Evolutionary conservation across 2,113 vertebrate species (phyloP).

Genomic region (Ursus arctos): DNA sequence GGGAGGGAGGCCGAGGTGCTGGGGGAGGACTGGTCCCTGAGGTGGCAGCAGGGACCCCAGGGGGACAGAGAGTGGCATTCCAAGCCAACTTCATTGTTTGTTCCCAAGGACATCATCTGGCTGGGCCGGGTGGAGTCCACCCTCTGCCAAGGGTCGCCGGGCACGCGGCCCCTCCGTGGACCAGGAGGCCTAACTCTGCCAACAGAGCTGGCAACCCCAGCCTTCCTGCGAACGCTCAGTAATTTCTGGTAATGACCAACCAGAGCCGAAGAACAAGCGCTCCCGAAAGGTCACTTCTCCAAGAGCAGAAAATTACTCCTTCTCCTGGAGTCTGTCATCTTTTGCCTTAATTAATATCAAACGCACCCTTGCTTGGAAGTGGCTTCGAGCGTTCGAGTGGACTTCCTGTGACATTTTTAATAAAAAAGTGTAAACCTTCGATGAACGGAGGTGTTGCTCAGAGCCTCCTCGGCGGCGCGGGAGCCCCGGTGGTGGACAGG

Average conservation of each 20-base stretch:
- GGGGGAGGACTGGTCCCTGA: background rate
- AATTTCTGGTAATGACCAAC: slow-evolving; percentile 87
- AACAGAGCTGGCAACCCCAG: slow-evolving; percentile 71
- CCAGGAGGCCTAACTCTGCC: background rate
- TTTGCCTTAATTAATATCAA: slow-evolving; percentile 90
- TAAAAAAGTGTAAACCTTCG: slow-evolving; percentile 85
- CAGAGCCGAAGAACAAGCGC: slow-evolving; percentile 83
- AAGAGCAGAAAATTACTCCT: slow-evolving; percentile 78
- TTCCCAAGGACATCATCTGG: background rate
- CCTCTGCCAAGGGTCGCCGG: background rate
- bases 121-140: background rate
- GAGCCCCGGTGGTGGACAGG: slow-evolving; percentile 2
- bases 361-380: slow-evolving; percentile 77
- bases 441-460: slow-evolving; percentile 71
- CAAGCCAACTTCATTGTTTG: background rate
- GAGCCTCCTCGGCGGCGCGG: slow-evolving; percentile 43
- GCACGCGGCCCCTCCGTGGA: background rate
- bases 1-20: background rate
- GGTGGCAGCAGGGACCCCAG: fast-evolving
- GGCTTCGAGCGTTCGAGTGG: slow-evolving; percentile 85
- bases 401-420: slow-evolving; percentile 89
- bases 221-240: slow-evolving; percentile 80
- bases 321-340: slow-evolving; percentile 87
- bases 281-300: slow-evolving; percentile 89
- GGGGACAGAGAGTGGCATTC: background rate